Conservation (phyloP, 2,113 vertebrate genomes). For the Genyomyrus donnyi region DNA sequence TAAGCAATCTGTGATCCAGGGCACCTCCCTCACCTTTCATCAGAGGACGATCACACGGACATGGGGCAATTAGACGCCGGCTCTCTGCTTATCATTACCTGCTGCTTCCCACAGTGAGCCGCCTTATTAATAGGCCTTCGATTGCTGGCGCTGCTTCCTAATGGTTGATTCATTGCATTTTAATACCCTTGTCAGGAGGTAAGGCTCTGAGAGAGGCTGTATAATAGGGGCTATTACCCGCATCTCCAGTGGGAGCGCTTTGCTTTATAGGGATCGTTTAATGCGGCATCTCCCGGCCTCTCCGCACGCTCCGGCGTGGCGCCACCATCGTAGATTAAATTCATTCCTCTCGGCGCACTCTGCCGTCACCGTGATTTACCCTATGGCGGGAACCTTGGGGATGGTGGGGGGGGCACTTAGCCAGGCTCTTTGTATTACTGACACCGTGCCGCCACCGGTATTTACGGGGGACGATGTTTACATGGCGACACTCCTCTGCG, state of each 20-base stretch:
- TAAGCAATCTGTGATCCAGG: not conserved
- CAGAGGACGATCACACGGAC: slow-evolving; percentile 43
- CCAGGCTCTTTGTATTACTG: not conserved
- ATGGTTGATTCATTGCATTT: slow-evolving; percentile 74
- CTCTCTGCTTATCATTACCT: slow-evolving; percentile 51
- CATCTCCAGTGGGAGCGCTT: slow-evolving; percentile 51
- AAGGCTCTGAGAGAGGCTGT: slow-evolving; percentile 45
- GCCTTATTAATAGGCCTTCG: slow-evolving; percentile 63
- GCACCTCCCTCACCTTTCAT: slow-evolving; percentile 37
- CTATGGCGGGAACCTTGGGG: not conserved
- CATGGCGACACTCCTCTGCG: not conserved
- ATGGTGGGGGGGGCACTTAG: not conserved
- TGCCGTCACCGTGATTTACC: slow-evolving; percentile 1
- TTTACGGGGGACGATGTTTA: not conserved
- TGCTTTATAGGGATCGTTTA: slow-evolving; percentile 54
- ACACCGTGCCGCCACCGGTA: not conserved
- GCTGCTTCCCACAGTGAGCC: slow-evolving; percentile 45
- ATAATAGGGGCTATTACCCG: slow-evolving; percentile 54
- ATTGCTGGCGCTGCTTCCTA: slow-evolving; percentile 60
- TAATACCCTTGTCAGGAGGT: slow-evolving; percentile 67
- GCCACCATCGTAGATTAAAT: not conserved
- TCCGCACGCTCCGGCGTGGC: not conserved
- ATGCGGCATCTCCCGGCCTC: slow-evolving; percentile 41
- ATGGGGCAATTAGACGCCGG: slow-evolving; percentile 20
- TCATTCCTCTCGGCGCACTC: not conserved